A percentile compares a stretch with the other conserved stretches of the same genome.
Conservation (phyloP, 2,113 vertebrate genomes). For the Picathartes gymnocephalus region DNA sequence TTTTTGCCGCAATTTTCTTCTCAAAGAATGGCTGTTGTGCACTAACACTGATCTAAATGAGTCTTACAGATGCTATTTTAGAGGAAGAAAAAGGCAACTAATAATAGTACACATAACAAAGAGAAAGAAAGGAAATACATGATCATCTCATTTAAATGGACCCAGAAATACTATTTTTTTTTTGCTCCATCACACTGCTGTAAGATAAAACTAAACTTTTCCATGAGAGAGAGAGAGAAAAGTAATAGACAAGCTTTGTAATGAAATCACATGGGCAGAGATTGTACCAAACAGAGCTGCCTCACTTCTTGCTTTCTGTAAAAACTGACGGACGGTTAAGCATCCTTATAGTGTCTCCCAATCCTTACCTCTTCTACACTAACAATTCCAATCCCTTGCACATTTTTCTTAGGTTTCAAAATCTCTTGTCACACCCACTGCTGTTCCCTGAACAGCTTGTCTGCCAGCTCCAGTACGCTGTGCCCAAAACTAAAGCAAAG, state of each 20-base stretch:
- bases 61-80: not conserved
- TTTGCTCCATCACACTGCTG: not conserved
- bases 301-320: not conserved
- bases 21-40: not conserved
- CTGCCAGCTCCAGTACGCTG: not conserved
- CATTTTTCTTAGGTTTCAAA: not conserved
- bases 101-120: not conserved
- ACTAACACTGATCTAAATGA: not conserved
- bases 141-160: not conserved
- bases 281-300: not conserved
- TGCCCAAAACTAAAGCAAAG: not conserved
- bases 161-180: not conserved
- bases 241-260: not conserved
- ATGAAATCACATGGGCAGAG: not conserved
- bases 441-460: not conserved
- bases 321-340: not conserved
- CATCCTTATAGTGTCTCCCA: not conserved
- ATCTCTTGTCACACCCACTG: not conserved
- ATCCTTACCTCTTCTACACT: not conserved
- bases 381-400: not conserved
- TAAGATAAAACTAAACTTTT: not conserved
- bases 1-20: not conserved
- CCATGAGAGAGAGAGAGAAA: not conserved
- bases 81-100: not conserved
- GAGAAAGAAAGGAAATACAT: not conserved